phyloP scores from a whole-genome alignment of 2,888 invertebrate genomes.

The Papilio protenor region DNA sequence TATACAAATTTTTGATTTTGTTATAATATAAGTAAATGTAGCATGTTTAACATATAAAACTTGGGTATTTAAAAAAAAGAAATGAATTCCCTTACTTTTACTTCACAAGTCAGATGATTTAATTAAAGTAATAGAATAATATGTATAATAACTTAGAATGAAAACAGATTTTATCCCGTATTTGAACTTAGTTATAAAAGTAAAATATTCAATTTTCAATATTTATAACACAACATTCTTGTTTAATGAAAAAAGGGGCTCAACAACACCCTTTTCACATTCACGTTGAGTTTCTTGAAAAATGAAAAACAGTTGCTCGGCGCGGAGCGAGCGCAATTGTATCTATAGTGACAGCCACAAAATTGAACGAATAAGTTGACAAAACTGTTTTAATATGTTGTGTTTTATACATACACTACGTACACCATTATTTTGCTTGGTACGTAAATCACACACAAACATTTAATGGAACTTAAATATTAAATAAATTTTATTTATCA shows the following conservation, averaged over 20 bases:
- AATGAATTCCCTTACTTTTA: too few relatives aligned
- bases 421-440: background rate
- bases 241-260: constrained; percentile 61
- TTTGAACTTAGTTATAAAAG: background rate
- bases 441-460: too few relatives aligned
- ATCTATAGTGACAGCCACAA: constrained; percentile 42
- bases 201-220: constrained; percentile 34
- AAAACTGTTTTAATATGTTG: background rate
- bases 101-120: background rate
- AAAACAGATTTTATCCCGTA: too few relatives aligned
- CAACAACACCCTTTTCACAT: constrained; percentile 70
- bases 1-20: background rate
- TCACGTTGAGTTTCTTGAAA: constrained; percentile 71
- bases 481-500: too few relatives aligned
- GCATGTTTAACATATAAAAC: too few relatives aligned
- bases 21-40: too few relatives aligned
- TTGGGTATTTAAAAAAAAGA: too few relatives aligned
- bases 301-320: constrained; percentile 61
- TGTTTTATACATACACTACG: background rate
- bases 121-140: background rate
- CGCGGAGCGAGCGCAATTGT: constrained; percentile 55
- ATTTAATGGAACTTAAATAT: background rate
- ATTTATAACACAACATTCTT: constrained; percentile 44
- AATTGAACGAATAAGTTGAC: background rate
- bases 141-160: too few relatives aligned